Evolutionary conservation across 2,113 vertebrate genomes (phyloP), one percentile per base, ranked within the genome.

Genomic region (Hemicordylus capensis): DNA sequence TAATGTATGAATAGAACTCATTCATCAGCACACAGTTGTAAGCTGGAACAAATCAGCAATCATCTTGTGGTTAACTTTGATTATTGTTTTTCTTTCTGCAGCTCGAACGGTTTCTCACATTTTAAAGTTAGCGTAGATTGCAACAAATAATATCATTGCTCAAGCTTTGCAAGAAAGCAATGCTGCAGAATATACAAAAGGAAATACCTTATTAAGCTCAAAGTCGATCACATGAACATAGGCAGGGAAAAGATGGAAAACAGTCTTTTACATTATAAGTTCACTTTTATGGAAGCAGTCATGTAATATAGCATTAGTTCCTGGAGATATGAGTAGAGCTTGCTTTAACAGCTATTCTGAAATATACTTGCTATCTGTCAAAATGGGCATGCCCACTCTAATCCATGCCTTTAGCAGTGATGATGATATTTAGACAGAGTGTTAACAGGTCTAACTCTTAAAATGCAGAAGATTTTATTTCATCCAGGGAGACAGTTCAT

Each of bases 261-360:
- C 9, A 83, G 3, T 5, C 39, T 85, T 94, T 94, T 88, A 86
- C 54, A 72, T 89, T 87, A 19, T 80, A 90, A 87, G 3, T 85
- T 93, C 37, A 20, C 90, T 89, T 92, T 94, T 92, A 90, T 0
- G 84, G 42, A 93, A 88, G 78, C 56, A 69, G n/a, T 94, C 92
- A 92, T 63, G 48, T 88, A 85, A 81, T 67, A 42, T 89, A 81
- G 37, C 74, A 82, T 87, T 31, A 69, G 90, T n/a, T 79, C 83
- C 66, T 90, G 87, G 91, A 85, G 81, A 75, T 59, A 86, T 31
- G 26, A 88, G 31, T 39, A 77, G 24, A 89, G n/a, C 20, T 56
- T 24, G 51, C 48, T 93, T 89, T 89, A 83, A 91, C 44, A 89
- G 19, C 1, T 42, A 88, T 17, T 15, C 28, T 88, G 86, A 90